Evolutionary conservation across 2,797 vertebrate genomes (phyloP).

Genomic region (Moxostoma hubbsi): DNA sequence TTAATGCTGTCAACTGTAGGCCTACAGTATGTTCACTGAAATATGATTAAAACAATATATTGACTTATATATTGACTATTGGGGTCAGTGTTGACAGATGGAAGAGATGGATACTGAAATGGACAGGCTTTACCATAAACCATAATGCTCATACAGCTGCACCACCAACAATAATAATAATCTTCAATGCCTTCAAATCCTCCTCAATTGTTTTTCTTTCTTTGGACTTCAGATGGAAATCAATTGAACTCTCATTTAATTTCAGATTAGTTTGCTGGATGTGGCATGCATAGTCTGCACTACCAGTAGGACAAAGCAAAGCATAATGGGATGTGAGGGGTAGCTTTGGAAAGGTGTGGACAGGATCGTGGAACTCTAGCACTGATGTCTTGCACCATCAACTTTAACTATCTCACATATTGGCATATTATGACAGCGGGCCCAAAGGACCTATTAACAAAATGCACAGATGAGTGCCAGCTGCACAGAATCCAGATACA

Average conservation of each 20-base stretch:
- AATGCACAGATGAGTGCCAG: conserved; percentile 59
- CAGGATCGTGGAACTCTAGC: conserved; percentile 6
- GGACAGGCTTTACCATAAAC: conserved; percentile 53
- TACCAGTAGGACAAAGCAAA: neutral
- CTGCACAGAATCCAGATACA: conserved; percentile 17
- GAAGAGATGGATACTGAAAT: conserved; percentile 32
- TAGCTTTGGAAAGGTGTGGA: conserved; percentile 16
- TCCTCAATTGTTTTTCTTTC: conserved; percentile 35
- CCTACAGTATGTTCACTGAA: too few species aligned
- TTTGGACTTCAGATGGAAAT: conserved; percentile 53
- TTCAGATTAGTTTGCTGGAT: conserved; percentile 40
- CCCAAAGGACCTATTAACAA: conserved; percentile 61
- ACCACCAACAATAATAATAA: conserved; percentile 47
- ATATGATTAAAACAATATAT: too few species aligned
- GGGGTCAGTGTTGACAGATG: conserved; percentile 56
- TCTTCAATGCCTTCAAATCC: conserved; percentile 23
- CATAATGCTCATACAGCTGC: conserved; percentile 29
- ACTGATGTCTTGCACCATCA: conserved; percentile 27
- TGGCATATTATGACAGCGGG: conserved; percentile 56
- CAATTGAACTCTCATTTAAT: conserved; percentile 51
- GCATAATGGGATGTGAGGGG: neutral
- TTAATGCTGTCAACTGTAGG: too few species aligned
- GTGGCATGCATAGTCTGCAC: conserved; percentile 13
- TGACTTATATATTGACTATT: too few species aligned
- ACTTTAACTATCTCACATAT: conserved; percentile 42